A percentile compares a stretch with the other conserved stretches of the same genome.
phyloP scores from a whole-genome alignment of 2,797 vertebrate genomes.

The Sarcophilus harrisii region DNA sequence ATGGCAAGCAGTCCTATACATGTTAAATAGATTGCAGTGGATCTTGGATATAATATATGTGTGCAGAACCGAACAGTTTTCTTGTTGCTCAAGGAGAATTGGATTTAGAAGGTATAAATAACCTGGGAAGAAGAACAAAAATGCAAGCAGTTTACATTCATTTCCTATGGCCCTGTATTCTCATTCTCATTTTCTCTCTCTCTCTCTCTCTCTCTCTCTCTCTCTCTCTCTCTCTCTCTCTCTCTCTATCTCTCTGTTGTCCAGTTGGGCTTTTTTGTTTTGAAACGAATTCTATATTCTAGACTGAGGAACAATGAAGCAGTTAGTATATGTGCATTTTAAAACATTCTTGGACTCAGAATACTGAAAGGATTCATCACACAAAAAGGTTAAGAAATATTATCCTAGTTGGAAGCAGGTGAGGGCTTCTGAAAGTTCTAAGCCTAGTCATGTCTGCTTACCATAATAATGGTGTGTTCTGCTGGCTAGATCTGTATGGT shows the following conservation, averaged over 20 bases:
- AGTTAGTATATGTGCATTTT: not conserved
- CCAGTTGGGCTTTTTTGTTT: not conserved
- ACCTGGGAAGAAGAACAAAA: too few relatives aligned
- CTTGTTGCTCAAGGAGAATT: too few relatives aligned
- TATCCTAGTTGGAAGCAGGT: not conserved
- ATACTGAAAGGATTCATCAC: not conserved
- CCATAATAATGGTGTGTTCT: not conserved
- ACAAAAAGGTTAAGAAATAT: not conserved
- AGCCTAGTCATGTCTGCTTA: not conserved
- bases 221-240: too few relatives aligned
- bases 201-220: too few relatives aligned
- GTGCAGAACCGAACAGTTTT: too few relatives aligned
- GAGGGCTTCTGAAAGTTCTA: not conserved
- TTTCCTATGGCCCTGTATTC: too few relatives aligned
- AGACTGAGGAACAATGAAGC: not conserved
- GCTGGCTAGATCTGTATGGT: not conserved
- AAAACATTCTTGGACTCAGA: not conserved
- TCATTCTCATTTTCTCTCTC: too few relatives aligned
- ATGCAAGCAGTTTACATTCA: too few relatives aligned
- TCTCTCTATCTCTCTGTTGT: not conserved
- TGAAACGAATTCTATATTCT: not conserved
- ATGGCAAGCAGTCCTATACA: too few relatives aligned
- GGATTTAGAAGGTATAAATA: too few relatives aligned
- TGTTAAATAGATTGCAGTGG: too few relatives aligned
- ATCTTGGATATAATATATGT: too few relatives aligned